A percentile compares a stretch with the other conserved stretches of the same genome.
These are phyloP conservation scores for Chaetorhynchus papuensis DNA, from an alignment of 2,113 vertebrate species.

Conservation along the genomic window DNA sequence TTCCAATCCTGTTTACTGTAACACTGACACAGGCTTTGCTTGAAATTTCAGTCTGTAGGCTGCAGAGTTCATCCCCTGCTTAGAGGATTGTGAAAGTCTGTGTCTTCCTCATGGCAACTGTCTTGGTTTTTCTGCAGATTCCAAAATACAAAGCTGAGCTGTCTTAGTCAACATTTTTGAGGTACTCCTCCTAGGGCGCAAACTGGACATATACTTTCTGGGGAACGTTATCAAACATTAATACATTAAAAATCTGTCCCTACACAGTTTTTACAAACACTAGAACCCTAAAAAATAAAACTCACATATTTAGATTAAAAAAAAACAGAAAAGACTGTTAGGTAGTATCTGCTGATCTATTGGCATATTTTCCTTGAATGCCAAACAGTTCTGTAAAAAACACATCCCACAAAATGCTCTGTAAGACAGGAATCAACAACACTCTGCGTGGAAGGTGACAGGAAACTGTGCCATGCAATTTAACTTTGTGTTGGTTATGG, in stretches of 20 bases:
- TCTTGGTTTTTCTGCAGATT: not conserved
- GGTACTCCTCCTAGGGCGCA: not conserved
- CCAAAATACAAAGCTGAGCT: not conserved
- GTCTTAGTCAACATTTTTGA: not conserved
- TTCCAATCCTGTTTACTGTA: not conserved
- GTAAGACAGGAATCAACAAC: not conserved
- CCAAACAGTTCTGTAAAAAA: not conserved
- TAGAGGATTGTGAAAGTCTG: constrained; percentile 14
- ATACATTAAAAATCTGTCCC: not conserved
- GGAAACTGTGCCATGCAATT: not conserved
- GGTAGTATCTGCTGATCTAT: not conserved
- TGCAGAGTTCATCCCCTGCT: not conserved
- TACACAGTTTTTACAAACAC: not conserved
- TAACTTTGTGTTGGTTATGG: not conserved
- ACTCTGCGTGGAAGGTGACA: not conserved
- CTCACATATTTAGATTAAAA: not conserved
- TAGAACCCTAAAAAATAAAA: not conserved
- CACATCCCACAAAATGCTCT: not conserved
- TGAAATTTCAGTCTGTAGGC: not conserved
- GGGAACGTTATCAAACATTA: not conserved
- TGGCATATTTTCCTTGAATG: not conserved
- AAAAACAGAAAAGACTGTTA: not conserved
- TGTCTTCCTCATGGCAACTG: not conserved
- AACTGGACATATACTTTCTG: not conserved
- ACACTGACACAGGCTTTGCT: not conserved